Evolutionary conservation across 2,888 invertebrate genomes (phyloP), one percentile per base, ranked within the genome.

Genomic region (Mythimna impura): DNA sequence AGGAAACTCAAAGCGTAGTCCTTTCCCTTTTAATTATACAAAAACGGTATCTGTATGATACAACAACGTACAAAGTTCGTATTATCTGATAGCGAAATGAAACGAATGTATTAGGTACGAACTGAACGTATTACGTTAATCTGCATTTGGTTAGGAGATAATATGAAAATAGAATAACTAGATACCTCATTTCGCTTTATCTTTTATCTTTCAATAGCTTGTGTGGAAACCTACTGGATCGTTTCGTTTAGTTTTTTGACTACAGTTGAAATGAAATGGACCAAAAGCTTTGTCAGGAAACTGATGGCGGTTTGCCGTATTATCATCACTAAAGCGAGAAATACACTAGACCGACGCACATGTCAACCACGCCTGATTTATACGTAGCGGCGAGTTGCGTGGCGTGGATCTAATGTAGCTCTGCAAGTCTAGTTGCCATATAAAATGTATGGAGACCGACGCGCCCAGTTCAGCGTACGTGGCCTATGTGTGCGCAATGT

Each of bases 281-380:
- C 76, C 75, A 74, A 73, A n/a, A 52, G 10, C 8, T 36, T 64
- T 43, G 25, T 64, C 20, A 3, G 25, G 8, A 74, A 80, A 34
- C 22, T 61, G 30, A 43, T 54, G 54, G 25, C 63, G 40, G 47
- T 68, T 68, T 9, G 34, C 64, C 50, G 65, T 54, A 6, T 47
- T 47, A 47, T 17, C 54, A 66, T 40, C 25, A 22, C 22, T 30
- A 30, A 30, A 30, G 30, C 30, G 30, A 30, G 30, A 30, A 30
- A 2, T 30, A 30, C 2, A 30, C 30, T 30, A 30, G 30, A 30
- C 30, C 3, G 3, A 30, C 30, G 30, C 30, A 30, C 30, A 3
- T 30, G 30, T 3, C 1, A 2, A 25, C 25, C 25, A 25, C 25
- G 25, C 25, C 25, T 25, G 25, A 25, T 25, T 25, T 25, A 2